A percentile compares a stretch with the other conserved stretches of the same genome.
phyloP scores from a whole-genome alignment of 2,797 vertebrate species.

The Peromyscus aztecus region DNA sequence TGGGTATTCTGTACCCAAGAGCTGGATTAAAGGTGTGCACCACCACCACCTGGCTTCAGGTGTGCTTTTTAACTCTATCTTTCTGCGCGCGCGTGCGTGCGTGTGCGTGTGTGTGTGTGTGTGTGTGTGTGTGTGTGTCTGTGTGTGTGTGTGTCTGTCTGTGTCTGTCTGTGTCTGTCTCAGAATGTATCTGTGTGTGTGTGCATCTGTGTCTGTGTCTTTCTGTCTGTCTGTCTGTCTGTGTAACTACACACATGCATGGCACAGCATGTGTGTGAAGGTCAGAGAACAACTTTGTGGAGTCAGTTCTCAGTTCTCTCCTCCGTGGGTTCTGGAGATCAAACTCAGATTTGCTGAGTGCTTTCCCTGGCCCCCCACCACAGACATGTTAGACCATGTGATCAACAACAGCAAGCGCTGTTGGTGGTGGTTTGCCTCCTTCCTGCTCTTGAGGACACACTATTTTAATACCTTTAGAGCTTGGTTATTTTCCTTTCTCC shows the following conservation, averaged over 20 bases:
- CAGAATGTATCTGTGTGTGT: too few relatives aligned
- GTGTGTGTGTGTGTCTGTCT: too few relatives aligned
- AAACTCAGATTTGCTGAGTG: neutral
- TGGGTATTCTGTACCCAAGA: too few relatives aligned
- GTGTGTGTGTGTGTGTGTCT: too few relatives aligned
- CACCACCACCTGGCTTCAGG: too few relatives aligned
- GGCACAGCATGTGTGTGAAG: neutral
- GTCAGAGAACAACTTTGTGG: neutral
- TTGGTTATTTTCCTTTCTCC: neutral
- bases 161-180: too few relatives aligned
- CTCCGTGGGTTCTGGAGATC: neutral
- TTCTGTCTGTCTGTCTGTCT: neutral
- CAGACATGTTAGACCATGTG: neutral
- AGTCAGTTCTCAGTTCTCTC: neutral
- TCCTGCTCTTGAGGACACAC: neutral
- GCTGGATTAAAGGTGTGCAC: too few relatives aligned
- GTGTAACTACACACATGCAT: neutral
- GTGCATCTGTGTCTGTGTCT: neutral
- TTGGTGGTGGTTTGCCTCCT: neutral
- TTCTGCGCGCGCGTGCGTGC: too few relatives aligned
- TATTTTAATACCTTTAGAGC: neutral
- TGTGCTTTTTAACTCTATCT: too few relatives aligned
- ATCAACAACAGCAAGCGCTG: neutral
- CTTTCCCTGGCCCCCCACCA: too few relatives aligned
- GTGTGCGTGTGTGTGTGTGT: too few relatives aligned